phyloP scores from a whole-genome alignment of 1,140 invertebrate species.

The Drosophila mauritiana region DNA sequence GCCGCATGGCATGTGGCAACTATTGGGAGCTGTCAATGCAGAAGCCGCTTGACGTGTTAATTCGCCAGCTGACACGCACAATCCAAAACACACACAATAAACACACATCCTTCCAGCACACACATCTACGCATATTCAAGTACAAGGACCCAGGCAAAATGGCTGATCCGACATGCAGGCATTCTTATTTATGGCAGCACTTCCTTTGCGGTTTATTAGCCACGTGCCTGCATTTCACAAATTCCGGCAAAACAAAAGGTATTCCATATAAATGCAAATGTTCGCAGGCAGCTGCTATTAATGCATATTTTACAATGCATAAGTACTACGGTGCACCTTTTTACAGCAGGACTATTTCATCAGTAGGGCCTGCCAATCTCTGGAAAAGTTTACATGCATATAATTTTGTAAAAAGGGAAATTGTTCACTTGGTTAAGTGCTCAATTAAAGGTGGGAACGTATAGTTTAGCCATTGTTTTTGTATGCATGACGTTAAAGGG shows the following conservation, averaged over 20 bases:
- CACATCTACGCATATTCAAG: slow-evolving; percentile 7
- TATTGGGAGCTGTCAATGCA: slow-evolving; percentile 57
- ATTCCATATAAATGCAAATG: slow-evolving; percentile 77
- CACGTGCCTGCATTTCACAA: slow-evolving; percentile 61
- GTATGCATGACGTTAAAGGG: neutral
- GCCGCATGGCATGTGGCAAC: slow-evolving; percentile 41
- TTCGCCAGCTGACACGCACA: slow-evolving; percentile 49
- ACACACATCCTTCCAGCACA: slow-evolving; percentile 9
- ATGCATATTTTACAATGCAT: slow-evolving; percentile 70
- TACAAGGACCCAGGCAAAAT: slow-evolving; percentile 22
- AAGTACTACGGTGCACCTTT: neutral
- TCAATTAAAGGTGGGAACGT: neutral
- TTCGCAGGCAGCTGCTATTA: slow-evolving; percentile 46
- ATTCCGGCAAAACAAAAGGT: slow-evolving; percentile 33
- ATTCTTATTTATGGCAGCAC: slow-evolving; percentile 53
- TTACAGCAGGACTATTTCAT: neutral
- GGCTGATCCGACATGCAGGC: slow-evolving; percentile 24
- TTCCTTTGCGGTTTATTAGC: slow-evolving; percentile 55
- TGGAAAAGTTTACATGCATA: neutral
- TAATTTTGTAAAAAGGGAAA: slow-evolving; percentile 7
- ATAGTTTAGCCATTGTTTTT: neutral
- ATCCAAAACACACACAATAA: neutral
- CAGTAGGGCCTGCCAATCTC: too few relatives aligned
- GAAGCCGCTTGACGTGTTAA: slow-evolving; percentile 58
- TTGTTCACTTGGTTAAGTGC: neutral